These are phyloP conservation scores for Xiphias gladius DNA, from an alignment of 2,113 vertebrate species.

Conservation along the genomic window DNA sequence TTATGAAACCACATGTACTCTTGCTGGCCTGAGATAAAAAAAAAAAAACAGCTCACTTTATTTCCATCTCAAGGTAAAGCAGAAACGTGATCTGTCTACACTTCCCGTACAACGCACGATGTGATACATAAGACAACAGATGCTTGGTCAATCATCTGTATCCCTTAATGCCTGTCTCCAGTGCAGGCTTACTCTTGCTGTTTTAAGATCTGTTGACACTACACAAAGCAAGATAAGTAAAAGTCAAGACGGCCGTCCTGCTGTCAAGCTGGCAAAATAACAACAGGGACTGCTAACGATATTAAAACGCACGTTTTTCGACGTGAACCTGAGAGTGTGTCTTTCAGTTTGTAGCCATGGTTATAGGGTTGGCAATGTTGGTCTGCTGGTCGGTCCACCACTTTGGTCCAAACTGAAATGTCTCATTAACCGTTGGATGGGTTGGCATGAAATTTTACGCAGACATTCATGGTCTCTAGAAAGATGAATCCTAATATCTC, in stretches of 20 bases:
- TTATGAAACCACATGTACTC: conserved; percentile 41
- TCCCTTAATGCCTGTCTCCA: background rate
- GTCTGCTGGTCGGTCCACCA: background rate
- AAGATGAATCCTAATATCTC: background rate
- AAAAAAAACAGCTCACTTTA: conserved; percentile 18
- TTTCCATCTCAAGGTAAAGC: conserved; percentile 7
- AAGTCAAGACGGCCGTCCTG: conserved; percentile 28
- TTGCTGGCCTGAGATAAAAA: conserved; percentile 6
- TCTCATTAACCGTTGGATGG: too few relatives aligned
- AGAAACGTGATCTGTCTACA: conserved; percentile 9
- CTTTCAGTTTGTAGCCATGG: background rate
- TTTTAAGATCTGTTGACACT: conserved; percentile 25
- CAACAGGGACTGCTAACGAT: conserved; percentile 27
- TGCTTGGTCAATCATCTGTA: background rate
- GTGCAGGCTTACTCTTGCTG: background rate
- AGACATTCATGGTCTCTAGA: background rate
- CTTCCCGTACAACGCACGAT: background rate
- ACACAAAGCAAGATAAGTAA: conserved; percentile 27
- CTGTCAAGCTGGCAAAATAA: conserved; percentile 23
- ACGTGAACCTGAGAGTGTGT: background rate
- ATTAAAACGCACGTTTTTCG: conserved; percentile 14
- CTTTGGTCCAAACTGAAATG: conserved; percentile 4
- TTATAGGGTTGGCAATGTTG: background rate
- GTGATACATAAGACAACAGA: background rate
- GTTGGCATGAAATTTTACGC: background rate